phyloP scores from a whole-genome alignment of 2,888 invertebrate genomes.

The Orthosia gracilis region DNA sequence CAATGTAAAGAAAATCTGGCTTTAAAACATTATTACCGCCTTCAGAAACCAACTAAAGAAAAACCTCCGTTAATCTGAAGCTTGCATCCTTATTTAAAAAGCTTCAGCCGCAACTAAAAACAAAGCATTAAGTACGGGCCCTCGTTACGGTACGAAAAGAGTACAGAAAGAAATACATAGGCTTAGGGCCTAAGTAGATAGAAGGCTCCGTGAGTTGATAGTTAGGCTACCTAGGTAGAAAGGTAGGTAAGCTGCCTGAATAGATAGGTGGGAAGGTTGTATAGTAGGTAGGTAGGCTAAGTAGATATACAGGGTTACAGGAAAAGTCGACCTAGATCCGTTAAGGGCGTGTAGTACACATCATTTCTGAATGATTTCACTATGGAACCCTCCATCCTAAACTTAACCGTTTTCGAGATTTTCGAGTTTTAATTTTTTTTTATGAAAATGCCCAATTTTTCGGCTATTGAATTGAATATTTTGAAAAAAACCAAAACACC shows the following conservation, averaged over 20 bases:
- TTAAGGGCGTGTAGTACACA: too few relatives aligned
- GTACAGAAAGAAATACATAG: slow-evolving; percentile 39
- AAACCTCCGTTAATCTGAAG: neutral
- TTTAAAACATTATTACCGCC: neutral
- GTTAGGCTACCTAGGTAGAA: too few relatives aligned
- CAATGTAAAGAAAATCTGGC: neutral
- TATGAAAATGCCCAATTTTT: too few relatives aligned
- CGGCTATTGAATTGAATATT: too few relatives aligned
- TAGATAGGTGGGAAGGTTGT: neutral
- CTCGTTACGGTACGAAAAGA: slow-evolving; percentile 39
- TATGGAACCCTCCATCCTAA: too few relatives aligned
- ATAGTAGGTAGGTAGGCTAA: neutral
- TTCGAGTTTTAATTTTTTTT: too few relatives aligned
- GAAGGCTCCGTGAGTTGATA: too few relatives aligned
- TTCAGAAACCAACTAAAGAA: neutral
- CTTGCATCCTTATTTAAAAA: slow-evolving; percentile 52
- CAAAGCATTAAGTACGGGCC: slow-evolving; percentile 32
- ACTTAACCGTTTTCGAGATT: too few relatives aligned
- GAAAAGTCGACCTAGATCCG: too few relatives aligned
- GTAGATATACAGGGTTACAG: too few relatives aligned
- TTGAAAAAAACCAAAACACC: too few relatives aligned
- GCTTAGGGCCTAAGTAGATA: slow-evolving; percentile 30
- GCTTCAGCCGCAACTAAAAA: slow-evolving; percentile 38
- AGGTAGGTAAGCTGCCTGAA: slow-evolving; percentile 1
- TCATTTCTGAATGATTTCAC: too few relatives aligned